Evolutionary conservation across 2,888 invertebrate genomes (phyloP).

Genomic region (Actias luna): DNA sequence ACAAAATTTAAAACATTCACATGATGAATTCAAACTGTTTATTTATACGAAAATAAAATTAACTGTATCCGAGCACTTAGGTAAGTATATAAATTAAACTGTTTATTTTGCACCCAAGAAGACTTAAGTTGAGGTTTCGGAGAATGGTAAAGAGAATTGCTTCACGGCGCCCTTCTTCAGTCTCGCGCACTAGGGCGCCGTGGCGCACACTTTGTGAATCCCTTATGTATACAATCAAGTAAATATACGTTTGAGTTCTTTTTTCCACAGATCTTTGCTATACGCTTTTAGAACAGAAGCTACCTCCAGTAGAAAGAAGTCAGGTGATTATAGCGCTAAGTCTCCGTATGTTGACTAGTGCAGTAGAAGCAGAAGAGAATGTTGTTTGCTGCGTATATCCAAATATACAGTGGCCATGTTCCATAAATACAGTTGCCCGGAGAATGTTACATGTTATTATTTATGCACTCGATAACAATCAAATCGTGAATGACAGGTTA

Average conservation of each 20-base stretch:
- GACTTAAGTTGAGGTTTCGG: too few species aligned
- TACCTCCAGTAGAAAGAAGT: slow-evolving; percentile 57
- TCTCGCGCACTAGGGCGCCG: too few species aligned
- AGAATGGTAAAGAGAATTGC: too few species aligned
- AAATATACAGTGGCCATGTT: slow-evolving; percentile 51
- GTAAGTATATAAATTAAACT: too few species aligned
- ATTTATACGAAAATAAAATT: too few species aligned
- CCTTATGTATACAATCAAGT: too few species aligned
- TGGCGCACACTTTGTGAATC: too few species aligned
- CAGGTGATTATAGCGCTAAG: slow-evolving; percentile 54
- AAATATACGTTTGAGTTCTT: neutral
- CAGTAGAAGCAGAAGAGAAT: slow-evolving; percentile 26
- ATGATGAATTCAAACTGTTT: too few species aligned
- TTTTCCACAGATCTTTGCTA: slow-evolving; percentile 52
- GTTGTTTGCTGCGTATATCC: slow-evolving; percentile 60
- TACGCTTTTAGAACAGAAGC: slow-evolving; percentile 49
- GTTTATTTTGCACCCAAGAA: too few species aligned
- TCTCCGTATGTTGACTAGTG: slow-evolving; percentile 52
- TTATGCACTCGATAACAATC: slow-evolving; percentile 49
- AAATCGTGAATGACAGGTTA: slow-evolving; percentile 58
- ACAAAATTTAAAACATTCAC: too few species aligned
- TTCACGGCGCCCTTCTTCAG: too few species aligned
- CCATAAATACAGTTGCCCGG: slow-evolving; percentile 38
- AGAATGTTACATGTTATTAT: slow-evolving; percentile 51
- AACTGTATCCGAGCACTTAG: too few species aligned